Conservation (phyloP, 2,113 vertebrate genomes). For the Psammodynastes pulverulentus region DNA sequence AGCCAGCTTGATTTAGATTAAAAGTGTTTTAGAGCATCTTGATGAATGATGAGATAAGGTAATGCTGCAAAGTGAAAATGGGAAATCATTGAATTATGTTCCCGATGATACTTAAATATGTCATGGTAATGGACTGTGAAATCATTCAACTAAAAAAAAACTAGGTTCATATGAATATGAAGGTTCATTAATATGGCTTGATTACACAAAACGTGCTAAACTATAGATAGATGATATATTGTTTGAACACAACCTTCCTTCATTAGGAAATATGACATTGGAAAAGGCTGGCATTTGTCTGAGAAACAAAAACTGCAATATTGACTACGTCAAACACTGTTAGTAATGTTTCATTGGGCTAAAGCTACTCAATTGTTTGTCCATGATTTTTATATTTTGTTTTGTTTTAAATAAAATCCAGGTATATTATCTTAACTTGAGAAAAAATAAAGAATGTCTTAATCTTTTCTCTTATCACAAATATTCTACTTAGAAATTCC, state of each 20-base stretch:
- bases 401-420: not conserved
- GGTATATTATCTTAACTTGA: not conserved
- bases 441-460: not conserved
- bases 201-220: not conserved
- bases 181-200: not conserved
- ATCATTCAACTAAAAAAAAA: not conserved
- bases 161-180: not conserved
- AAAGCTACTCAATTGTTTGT: not conserved
- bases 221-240: not conserved
- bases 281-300: not conserved
- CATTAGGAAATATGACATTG: not conserved
- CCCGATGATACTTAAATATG: not conserved
- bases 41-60: not conserved
- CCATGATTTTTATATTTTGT: not conserved
- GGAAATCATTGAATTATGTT: not conserved
- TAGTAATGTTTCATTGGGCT: not conserved
- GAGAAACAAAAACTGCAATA: not conserved
- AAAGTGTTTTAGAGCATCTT: not conserved
- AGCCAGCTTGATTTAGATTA: not conserved
- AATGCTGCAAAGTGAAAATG: not conserved
- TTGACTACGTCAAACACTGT: not conserved
- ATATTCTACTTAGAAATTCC: not conserved
- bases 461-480: not conserved
- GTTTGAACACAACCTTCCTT: not conserved
- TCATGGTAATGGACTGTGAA: not conserved